Conservation (phyloP, 2,888 invertebrate genomes). For the Mesoligia furuncula region DNA sequence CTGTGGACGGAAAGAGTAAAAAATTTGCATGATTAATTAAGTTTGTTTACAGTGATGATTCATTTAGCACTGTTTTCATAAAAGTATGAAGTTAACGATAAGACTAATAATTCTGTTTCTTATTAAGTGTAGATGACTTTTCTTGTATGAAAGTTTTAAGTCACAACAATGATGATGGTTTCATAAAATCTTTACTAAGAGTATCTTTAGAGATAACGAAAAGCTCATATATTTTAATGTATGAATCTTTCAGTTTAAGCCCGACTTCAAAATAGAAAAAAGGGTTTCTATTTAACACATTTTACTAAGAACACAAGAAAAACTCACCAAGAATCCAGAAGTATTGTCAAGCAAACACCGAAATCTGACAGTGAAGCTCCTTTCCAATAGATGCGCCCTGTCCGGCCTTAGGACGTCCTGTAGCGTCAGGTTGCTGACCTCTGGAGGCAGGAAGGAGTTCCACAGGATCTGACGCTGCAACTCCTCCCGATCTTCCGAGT, state of each 20-base stretch:
- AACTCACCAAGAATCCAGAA: conserved; percentile 98
- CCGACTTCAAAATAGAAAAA: background rate
- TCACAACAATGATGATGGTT: background rate
- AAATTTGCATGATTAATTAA: background rate
- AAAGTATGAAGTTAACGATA: conserved; percentile 12
- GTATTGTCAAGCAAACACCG: conserved; percentile 99
- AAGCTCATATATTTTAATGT: background rate
- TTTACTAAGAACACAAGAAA: background rate
- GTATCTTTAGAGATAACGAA: background rate
- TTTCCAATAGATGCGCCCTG: conserved; percentile 96
- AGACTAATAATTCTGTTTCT: background rate
- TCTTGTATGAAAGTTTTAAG: background rate
- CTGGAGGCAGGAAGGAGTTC: conserved; percentile 97
- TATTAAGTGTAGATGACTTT: too few relatives aligned
- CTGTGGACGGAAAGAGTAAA: conserved; percentile 87
- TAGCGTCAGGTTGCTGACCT: conserved; percentile 93
- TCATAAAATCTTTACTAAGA: background rate
- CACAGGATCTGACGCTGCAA: conserved; percentile 98
- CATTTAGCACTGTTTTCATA: background rate
- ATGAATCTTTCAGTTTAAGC: background rate
- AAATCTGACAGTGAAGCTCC: conserved; percentile 99
- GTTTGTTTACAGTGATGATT: background rate
- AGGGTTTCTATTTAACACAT: background rate
- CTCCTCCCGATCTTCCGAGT: conserved; percentile 99
- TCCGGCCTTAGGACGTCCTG: conserved; percentile 97